Conservation (phyloP, 92 coral and sea anemone genomes). For the Palythoa heliodiscus region DNA sequence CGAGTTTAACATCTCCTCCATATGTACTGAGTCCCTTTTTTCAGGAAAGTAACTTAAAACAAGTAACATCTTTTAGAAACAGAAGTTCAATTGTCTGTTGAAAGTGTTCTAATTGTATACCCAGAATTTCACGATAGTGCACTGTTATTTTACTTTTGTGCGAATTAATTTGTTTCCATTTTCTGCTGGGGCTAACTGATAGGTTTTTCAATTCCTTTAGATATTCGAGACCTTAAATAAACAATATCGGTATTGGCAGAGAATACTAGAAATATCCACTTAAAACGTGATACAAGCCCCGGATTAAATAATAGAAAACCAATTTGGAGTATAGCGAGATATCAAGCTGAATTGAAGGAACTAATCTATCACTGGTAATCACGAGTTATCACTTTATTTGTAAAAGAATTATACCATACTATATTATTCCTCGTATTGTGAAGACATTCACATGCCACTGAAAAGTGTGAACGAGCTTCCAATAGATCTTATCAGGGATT, state of each 20-base stretch:
- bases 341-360: not conserved
- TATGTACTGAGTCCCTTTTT: not conserved
- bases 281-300: not conserved
- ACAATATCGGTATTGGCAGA: constrained; percentile 1
- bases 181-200: constrained; percentile 14
- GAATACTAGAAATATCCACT: constrained; percentile 3
- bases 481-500: constrained; percentile 46
- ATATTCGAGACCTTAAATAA: constrained; percentile 25
- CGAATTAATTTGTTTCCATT: constrained; percentile 26
- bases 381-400: not conserved
- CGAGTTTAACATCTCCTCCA: not conserved
- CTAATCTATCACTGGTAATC: not conserved
- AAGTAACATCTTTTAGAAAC: not conserved
- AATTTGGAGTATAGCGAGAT: not conserved
- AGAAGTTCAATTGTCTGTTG: not conserved
- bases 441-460: constrained; percentile 16
- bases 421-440: not conserved
- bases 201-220: not conserved
- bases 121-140: constrained; percentile 7
- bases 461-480: constrained; percentile 25
- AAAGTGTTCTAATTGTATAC: not conserved
- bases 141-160: constrained; percentile 7
- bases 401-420: not conserved
- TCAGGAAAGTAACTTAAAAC: not conserved
- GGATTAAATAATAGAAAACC: not conserved